Percentiles rank a stretch among this genome's conserved stretches.
phyloP scores from a whole-genome alignment of 2,797 vertebrate species.

The Discoglossus pictus region DNA sequence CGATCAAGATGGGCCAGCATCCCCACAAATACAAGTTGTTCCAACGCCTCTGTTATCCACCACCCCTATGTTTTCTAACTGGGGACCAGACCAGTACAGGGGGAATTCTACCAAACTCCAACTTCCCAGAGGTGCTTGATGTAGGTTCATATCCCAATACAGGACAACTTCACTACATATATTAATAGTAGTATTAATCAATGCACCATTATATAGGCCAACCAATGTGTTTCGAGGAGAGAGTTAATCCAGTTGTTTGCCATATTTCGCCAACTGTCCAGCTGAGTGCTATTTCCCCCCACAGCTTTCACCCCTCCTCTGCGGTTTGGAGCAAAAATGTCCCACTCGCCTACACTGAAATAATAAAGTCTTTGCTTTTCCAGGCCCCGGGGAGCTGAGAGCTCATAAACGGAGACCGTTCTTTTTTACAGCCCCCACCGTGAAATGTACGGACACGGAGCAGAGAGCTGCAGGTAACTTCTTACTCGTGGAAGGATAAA shows the following conservation, averaged over 20 bases:
- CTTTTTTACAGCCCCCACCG: constrained; percentile 29
- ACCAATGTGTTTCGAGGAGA: constrained; percentile 4
- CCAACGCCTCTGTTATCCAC: too few relatives aligned
- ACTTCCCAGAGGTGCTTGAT: too few relatives aligned
- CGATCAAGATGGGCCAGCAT: too few relatives aligned
- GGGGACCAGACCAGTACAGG: too few relatives aligned
- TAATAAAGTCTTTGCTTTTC: constrained; percentile 41
- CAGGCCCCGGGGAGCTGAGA: constrained; percentile 29
- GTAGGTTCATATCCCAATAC: too few relatives aligned
- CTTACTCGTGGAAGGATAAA: constrained; percentile 25
- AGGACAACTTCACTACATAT: too few relatives aligned
- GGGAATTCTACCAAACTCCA: too few relatives aligned
- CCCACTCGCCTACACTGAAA: constrained; percentile 43
- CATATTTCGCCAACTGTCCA: constrained; percentile 15
- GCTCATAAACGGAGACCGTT: constrained; percentile 37
- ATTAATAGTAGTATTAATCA: too few relatives aligned
- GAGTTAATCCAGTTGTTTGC: constrained; percentile 13
- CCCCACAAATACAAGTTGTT: too few relatives aligned
- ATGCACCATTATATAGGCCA: background rate
- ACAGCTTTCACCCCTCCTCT: constrained; percentile 33
- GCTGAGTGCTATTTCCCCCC: constrained; percentile 13
- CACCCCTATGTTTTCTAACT: too few relatives aligned
- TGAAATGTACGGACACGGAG: constrained; percentile 36
- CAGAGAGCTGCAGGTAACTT: constrained; percentile 37
- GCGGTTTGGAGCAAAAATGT: constrained; percentile 39